Conservation (phyloP, 2,797 vertebrate species). For the Neosalanx taihuensis region DNA sequence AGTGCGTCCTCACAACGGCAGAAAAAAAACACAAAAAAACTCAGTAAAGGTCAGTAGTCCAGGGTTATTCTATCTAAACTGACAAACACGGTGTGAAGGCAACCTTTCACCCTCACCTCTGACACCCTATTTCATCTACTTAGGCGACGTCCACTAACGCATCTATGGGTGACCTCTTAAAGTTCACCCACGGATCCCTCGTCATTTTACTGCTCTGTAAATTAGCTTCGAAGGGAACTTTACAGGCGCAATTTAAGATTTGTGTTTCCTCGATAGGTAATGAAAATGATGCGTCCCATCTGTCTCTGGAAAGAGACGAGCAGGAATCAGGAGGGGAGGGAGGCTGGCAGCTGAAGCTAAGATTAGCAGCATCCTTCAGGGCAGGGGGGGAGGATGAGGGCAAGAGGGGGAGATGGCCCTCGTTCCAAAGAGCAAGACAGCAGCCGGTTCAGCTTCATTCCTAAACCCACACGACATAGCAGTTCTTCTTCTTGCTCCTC, state of each 20-base stretch:
- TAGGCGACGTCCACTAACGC: too few relatives aligned
- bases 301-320: constrained; percentile 18
- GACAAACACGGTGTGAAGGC: too few relatives aligned
- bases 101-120: too few relatives aligned
- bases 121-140: too few relatives aligned
- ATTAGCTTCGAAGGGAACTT: constrained; percentile 40
- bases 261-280: constrained; percentile 68
- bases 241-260: constrained; percentile 56
- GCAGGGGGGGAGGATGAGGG: constrained; percentile 24
- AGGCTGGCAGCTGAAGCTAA: constrained; percentile 1
- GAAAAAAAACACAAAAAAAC: too few relatives aligned
- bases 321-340: background rate
- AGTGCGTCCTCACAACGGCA: too few relatives aligned
- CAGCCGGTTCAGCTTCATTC: constrained; percentile 16
- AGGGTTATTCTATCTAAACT: too few relatives aligned
- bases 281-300: constrained; percentile 51
- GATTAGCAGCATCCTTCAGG: background rate
- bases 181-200: background rate
- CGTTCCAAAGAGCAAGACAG: constrained; percentile 37
- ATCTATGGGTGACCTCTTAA: background rate
- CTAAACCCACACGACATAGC: background rate
- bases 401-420: constrained; percentile 24
- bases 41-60: too few relatives aligned
- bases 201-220: too few relatives aligned
- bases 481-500: background rate